A percentile compares a stretch with the other conserved stretches of the same genome.
Conservation (phyloP, 30 jellyfish, hydroid and myxozoan genomes). For the Cassiopea andromeda region DNA sequence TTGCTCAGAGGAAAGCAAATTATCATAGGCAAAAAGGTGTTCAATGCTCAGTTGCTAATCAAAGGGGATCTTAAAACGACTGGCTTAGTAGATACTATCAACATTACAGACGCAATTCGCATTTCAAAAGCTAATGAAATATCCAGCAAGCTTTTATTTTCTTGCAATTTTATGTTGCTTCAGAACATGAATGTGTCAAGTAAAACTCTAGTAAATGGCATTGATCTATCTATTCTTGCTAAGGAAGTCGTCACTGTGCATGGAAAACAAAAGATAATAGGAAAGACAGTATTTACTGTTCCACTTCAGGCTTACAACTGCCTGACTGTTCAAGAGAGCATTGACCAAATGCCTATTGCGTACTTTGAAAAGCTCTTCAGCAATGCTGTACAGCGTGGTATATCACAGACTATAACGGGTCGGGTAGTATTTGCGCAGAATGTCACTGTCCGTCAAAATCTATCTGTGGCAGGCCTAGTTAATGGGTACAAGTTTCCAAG, state of each 20-base stretch:
- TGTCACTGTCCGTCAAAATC: not conserved
- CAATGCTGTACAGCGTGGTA: slow-evolving; percentile 41
- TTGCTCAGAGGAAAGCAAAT: slow-evolving; percentile 19
- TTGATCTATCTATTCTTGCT: slow-evolving; percentile 69
- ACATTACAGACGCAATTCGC: slow-evolving; percentile 34
- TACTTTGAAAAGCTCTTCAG: slow-evolving; percentile 17
- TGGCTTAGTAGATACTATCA: slow-evolving; percentile 54
- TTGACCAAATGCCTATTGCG: slow-evolving; percentile 18
- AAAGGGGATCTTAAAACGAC: slow-evolving; percentile 27
- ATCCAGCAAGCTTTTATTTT: slow-evolving; percentile 33
- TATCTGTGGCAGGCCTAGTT: slow-evolving; percentile 23
- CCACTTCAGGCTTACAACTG: not conserved
- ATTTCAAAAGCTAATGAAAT: slow-evolving; percentile 39
- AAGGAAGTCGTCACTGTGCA: slow-evolving; percentile 4
- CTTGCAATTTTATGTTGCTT: not conserved
- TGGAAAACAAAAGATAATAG: slow-evolving; percentile 37
- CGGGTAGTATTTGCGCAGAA: not conserved
- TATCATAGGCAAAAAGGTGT: slow-evolving; percentile 61
- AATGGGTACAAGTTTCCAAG: slow-evolving; percentile 58
- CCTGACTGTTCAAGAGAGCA: not conserved
- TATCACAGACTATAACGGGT: slow-evolving; percentile 65
- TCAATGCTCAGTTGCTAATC: slow-evolving; percentile 18
- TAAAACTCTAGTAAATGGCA: slow-evolving; percentile 31
- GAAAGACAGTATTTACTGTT: not conserved
- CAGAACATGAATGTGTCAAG: slow-evolving; percentile 28